These are phyloP conservation scores for Xylota sylvarum DNA, from an alignment of 2,888 invertebrate genomes.

Conservation along the genomic window DNA sequence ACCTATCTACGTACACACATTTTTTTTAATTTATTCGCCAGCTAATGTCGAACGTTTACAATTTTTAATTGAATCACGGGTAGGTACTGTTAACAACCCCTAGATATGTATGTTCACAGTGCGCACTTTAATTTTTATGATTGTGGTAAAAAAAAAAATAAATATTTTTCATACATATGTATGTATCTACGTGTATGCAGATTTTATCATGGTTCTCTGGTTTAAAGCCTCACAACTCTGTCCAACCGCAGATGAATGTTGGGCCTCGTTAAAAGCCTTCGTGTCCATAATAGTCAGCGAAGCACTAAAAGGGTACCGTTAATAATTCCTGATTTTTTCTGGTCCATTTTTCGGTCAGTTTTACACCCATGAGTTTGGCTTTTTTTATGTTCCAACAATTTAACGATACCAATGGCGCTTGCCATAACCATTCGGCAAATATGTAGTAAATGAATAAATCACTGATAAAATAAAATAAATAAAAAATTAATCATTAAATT, in stretches of 20 bases:
- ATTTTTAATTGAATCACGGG: slow-evolving; percentile 66
- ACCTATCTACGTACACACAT: not conserved
- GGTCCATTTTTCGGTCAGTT: slow-evolving; percentile 56
- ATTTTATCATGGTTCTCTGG: slow-evolving; percentile 48
- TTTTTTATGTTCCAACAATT: slow-evolving; percentile 37
- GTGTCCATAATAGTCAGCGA: slow-evolving; percentile 65
- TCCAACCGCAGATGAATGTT: slow-evolving; percentile 63
- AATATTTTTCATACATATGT: no score
- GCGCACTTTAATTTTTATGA: slow-evolving; percentile 72
- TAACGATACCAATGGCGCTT: slow-evolving; percentile 54
- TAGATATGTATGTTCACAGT: slow-evolving; percentile 51
- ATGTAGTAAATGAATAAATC: slow-evolving; percentile 73
- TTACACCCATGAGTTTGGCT: slow-evolving; percentile 46
- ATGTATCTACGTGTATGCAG: slow-evolving; percentile 23
- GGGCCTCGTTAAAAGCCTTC: slow-evolving; percentile 70
- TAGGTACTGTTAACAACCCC: slow-evolving; percentile 60
- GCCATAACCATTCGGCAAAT: slow-evolving; percentile 67
- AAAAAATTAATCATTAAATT: slow-evolving; percentile 76
- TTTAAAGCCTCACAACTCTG: slow-evolving; percentile 46
- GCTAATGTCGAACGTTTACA: slow-evolving; percentile 64
- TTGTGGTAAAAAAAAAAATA: slow-evolving; percentile 43
- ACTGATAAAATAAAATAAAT: slow-evolving; percentile 73
- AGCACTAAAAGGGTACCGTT: slow-evolving; percentile 68
- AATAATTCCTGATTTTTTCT: slow-evolving; percentile 53
- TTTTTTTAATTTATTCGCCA: slow-evolving; percentile 48